Evolutionary conservation across 2,797 vertebrate species (phyloP).

Genomic region (Neomorphus geoffroyi): DNA sequence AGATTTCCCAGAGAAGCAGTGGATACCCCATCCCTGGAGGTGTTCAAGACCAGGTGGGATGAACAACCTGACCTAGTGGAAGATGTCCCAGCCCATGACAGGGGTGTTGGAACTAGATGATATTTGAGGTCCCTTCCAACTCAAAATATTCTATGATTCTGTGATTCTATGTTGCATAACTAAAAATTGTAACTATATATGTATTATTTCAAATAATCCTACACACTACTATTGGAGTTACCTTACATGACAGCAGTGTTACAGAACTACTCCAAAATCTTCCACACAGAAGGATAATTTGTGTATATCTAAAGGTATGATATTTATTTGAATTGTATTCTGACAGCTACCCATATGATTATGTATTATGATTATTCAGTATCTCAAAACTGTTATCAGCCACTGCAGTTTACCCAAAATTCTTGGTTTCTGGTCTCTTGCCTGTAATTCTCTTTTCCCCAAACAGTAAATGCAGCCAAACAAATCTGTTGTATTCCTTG

Average conservation of each 20-base stretch:
- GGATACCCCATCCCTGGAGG: no score
- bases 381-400: conserved; percentile 38
- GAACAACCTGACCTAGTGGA: no score
- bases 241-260: neutral
- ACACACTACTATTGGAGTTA: neutral
- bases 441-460: conserved; percentile 39
- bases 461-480: conserved; percentile 36
- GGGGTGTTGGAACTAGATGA: no score
- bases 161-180: neutral
- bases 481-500: conserved; percentile 7
- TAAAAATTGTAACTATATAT: conserved; percentile 7
- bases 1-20: no score
- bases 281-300: conserved; percentile 23
- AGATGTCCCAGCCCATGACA: no score
- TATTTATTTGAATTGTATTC: conserved; percentile 50
- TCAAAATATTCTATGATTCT: no score
- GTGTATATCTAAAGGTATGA: conserved; percentile 6
- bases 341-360: conserved; percentile 40
- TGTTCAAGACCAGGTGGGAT: no score
- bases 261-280: conserved; percentile 29
- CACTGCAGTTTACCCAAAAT: neutral
- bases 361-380: conserved; percentile 23
- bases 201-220: conserved; percentile 4
- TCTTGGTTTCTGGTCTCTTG: conserved; percentile 2
- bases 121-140: no score